phyloP scores from a whole-genome alignment of 1,140 invertebrate genomes.

The honey bee (Apis mellifera) region DNA sequence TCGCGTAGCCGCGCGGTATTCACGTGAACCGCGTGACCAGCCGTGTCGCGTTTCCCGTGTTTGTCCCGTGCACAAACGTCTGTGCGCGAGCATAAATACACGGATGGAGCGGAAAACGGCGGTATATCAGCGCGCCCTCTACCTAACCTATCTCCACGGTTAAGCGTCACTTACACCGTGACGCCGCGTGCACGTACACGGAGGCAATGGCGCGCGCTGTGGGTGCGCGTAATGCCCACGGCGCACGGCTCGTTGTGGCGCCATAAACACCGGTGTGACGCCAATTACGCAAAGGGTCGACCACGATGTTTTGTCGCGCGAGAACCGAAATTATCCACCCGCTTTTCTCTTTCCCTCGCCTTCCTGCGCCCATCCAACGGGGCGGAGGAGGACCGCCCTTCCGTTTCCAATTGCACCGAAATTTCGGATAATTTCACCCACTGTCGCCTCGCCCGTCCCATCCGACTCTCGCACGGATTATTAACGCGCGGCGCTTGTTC shows the following conservation, averaged over 20 bases:
- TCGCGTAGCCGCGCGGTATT: conserved; percentile 44
- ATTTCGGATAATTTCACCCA: conserved; percentile 62
- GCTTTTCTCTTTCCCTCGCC: neutral
- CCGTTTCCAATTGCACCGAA: conserved; percentile 54
- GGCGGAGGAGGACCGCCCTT: conserved; percentile 16
- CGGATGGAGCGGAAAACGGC: conserved; percentile 35
- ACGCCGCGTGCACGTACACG: neutral
- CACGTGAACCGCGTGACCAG: conserved; percentile 32
- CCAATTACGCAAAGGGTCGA: conserved; percentile 72
- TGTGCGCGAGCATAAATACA: conserved; percentile 38
- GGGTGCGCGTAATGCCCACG: conserved; percentile 25
- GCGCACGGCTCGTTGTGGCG: conserved; percentile 36
- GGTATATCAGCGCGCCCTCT: conserved; percentile 1
- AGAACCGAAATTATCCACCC: conserved; percentile 68
- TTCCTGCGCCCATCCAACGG: neutral
- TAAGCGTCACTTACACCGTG: neutral
- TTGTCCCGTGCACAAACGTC: conserved; percentile 39
- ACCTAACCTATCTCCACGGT: neutral
- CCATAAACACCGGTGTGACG: conserved; percentile 70
- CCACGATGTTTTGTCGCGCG: conserved; percentile 69
- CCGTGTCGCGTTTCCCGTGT: conserved; percentile 37
- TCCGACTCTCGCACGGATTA: conserved; percentile 20
- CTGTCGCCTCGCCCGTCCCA: conserved; percentile 1
- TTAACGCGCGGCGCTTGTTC: conserved; percentile 23
- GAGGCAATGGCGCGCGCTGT: neutral